A percentile compares a stretch with the other conserved stretches of the same genome.
phyloP scores from a whole-genome alignment of 2,888 invertebrate species.

The Diplolepis rosae region DNA sequence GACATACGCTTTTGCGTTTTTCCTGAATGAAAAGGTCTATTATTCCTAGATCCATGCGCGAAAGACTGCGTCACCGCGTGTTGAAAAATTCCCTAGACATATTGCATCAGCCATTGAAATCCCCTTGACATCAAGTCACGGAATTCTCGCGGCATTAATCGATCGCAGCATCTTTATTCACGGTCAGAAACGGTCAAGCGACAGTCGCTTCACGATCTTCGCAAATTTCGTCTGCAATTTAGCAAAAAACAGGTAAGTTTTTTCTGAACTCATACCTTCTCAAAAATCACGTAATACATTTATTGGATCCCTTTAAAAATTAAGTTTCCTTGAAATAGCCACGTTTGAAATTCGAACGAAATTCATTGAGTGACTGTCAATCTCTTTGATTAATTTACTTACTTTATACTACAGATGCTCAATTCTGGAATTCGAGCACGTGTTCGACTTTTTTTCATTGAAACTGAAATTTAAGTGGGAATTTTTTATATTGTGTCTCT shows the following conservation, averaged over 20 bases:
- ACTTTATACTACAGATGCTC: neutral
- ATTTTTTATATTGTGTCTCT: neutral
- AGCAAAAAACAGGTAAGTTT: conserved; percentile 7
- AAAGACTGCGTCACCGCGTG: too few relatives aligned
- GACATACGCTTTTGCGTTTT: too few relatives aligned
- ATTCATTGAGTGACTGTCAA: neutral
- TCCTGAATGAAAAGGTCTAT: too few relatives aligned
- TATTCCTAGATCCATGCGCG: too few relatives aligned
- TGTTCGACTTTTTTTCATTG: neutral
- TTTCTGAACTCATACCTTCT: neutral
- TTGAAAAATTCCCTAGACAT: neutral
- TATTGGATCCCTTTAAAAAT: neutral
- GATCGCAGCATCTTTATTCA: conserved; percentile 51
- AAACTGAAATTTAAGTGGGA: neutral
- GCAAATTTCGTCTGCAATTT: neutral
- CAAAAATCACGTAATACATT: neutral
- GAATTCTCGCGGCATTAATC: conserved; percentile 34
- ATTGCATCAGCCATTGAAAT: conserved; percentile 60
- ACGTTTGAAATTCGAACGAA: neutral
- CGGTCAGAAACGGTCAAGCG: conserved; percentile 54
- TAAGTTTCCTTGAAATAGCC: neutral
- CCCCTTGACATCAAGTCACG: conserved; percentile 29
- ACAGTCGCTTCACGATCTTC: conserved; percentile 51
- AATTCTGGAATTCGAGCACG: conserved; percentile 6
- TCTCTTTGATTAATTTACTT: neutral